These are phyloP conservation scores for Vanessa cardui DNA, from an alignment of 2,888 invertebrate genomes.

Conservation along the genomic window DNA sequence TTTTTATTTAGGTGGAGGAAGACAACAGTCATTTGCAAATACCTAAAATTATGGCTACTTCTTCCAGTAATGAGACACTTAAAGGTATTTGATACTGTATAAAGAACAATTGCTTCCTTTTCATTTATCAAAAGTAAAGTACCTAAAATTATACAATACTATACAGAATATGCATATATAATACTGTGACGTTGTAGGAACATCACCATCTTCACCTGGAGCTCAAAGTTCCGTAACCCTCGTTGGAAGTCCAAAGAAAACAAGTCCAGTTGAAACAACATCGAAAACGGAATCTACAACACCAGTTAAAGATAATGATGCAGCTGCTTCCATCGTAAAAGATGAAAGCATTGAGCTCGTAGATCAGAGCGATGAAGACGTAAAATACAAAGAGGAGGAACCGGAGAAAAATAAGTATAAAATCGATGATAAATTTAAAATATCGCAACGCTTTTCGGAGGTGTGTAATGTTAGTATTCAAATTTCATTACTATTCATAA, in stretches of 20 bases:
- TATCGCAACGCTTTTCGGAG: conserved; percentile 76
- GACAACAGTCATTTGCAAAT: conserved; percentile 86
- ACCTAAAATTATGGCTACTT: conserved; percentile 88
- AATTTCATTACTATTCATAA: not conserved
- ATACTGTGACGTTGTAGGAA: conserved; percentile 50
- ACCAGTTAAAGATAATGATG: conserved; percentile 62
- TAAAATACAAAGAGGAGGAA: conserved; percentile 70
- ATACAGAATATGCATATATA: too few relatives aligned
- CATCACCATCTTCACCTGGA: conserved; percentile 87
- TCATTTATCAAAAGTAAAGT: too few relatives aligned
- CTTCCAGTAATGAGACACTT: conserved; percentile 90
- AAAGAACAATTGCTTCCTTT: too few relatives aligned
- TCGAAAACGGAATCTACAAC: conserved; percentile 53
- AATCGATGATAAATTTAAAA: conserved; percentile 72
- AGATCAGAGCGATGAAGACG: conserved; percentile 74
- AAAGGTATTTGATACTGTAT: conserved; percentile 80
- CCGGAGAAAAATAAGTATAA: conserved; percentile 69
- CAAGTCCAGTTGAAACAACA: conserved; percentile 58
- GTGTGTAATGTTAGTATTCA: conserved; percentile 49
- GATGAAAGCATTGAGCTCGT: conserved; percentile 76
- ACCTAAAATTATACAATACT: too few relatives aligned
- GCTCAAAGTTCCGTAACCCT: conserved; percentile 89
- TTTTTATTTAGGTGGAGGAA: conserved; percentile 69
- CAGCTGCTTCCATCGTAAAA: conserved; percentile 61
- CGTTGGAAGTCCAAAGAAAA: conserved; percentile 83